Percentiles rank a stretch among this genome's conserved stretches.
These are phyloP conservation scores for Heliconius charithonia DNA, from an alignment of 2,888 invertebrate species.

Conservation along the genomic window DNA sequence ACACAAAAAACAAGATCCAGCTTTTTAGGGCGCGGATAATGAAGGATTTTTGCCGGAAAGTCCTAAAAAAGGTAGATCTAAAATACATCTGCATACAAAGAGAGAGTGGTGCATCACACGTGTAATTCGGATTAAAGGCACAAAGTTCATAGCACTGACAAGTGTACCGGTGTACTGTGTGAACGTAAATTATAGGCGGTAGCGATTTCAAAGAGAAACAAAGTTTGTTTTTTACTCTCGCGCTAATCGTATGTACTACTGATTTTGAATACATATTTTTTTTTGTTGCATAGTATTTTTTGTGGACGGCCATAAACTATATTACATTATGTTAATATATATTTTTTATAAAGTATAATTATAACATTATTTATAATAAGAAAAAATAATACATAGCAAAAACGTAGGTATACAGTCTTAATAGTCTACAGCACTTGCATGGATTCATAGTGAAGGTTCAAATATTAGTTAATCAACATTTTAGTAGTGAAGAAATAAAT, in stretches of 20 bases:
- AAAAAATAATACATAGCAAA: no score
- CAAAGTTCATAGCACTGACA: slow-evolving; percentile 30
- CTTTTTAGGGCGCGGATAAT: slow-evolving; percentile 14
- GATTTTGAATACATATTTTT: no score
- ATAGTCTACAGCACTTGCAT: no score
- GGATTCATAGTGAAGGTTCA: not conserved
- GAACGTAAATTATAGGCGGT: slow-evolving; percentile 13
- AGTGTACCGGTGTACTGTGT: slow-evolving; percentile 15
- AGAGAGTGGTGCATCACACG: slow-evolving; percentile 9
- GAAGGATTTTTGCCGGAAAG: not conserved
- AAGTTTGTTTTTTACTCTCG: no score
- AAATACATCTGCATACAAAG: not conserved
- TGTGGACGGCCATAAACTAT: no score
- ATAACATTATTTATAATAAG: no score
- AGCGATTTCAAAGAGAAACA: slow-evolving; percentile 8
- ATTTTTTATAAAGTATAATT: no score
- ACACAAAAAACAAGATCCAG: not conserved
- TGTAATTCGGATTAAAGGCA: slow-evolving; percentile 13
- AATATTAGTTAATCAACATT: not conserved
- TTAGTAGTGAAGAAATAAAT: not conserved
- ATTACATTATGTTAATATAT: no score
- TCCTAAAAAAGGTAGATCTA: not conserved
- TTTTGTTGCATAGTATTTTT: no score
- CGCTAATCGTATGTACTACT: no score
- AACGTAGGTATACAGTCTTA: no score